Percentiles rank a stretch among this genome's conserved stretches.
Conservation (phyloP, 2,888 invertebrate genomes). For the Euproctis similis region DNA sequence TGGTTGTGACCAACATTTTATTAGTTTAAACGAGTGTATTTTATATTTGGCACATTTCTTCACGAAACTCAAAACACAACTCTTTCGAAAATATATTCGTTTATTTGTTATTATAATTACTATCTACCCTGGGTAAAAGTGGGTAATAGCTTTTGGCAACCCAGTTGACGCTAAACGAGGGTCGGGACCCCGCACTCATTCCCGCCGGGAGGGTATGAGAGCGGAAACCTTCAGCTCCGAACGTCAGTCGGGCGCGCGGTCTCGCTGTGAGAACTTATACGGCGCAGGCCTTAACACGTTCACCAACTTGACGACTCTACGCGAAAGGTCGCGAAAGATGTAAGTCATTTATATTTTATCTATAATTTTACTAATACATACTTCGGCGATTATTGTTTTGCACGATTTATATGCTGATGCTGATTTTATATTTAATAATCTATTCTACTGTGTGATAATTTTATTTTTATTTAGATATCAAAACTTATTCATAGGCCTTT, state of each 20-base stretch:
- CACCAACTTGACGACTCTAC: background rate
- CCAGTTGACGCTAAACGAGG: slow-evolving; percentile 4
- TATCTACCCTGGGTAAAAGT: slow-evolving; percentile 1
- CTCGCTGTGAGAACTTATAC: slow-evolving; percentile 1
- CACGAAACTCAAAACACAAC: no score
- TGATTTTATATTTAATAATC: no score
- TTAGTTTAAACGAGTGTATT: no score
- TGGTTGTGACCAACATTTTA: no score
- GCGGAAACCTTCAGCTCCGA: slow-evolving; percentile 4
- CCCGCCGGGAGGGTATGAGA: background rate
- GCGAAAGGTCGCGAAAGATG: slow-evolving; percentile 4
- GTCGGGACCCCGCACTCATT: slow-evolving; percentile 2
- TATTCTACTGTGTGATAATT: no score
- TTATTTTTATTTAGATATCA: no score
- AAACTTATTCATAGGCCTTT: no score
- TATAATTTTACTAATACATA: slow-evolving; percentile 1
- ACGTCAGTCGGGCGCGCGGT: slow-evolving; percentile 7
- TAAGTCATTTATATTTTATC: slow-evolving; percentile 3
- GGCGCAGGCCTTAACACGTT: background rate
- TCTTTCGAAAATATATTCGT: no score
- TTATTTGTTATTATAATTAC: no score
- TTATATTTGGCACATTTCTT: no score
- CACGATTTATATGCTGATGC: no score
- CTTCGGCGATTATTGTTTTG: no score
- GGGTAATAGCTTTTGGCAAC: slow-evolving; percentile 4